Evolutionary conservation across 2,113 vertebrate species (phyloP).

Genomic region (Phaetusa simplex): DNA sequence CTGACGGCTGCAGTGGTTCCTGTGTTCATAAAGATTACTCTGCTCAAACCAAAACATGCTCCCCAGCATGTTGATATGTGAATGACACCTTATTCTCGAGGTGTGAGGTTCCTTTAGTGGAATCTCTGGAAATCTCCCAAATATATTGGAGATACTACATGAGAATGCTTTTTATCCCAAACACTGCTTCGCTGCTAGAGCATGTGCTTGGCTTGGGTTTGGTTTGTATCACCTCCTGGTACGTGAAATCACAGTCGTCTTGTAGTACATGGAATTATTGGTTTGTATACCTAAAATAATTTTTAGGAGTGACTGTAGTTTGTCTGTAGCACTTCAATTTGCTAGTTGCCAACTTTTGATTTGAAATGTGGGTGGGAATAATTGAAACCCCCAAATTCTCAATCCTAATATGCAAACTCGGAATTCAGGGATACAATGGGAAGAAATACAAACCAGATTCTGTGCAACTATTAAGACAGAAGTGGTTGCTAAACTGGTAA

Average conservation of each 20-base stretch:
- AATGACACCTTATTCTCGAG: not conserved
- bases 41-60: not conserved
- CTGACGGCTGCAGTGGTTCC: not conserved
- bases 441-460: not conserved
- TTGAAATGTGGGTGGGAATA: not conserved
- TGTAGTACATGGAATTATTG: not conserved
- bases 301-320: not conserved
- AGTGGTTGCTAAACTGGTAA: not conserved
- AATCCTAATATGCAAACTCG: not conserved
- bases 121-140: not conserved
- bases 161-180: not conserved
- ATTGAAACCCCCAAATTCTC: not conserved
- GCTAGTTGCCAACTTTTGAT: not conserved
- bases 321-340: not conserved
- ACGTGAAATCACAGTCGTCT: not conserved
- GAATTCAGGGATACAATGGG: rapidly evolving
- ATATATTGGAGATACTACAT: not conserved
- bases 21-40: not conserved
- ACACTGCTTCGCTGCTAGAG: not conserved
- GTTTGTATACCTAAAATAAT: not conserved
- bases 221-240: not conserved
- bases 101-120: not conserved
- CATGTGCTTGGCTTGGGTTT: not conserved
- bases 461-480: not conserved
- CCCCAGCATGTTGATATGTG: not conserved